A percentile compares a stretch with the other conserved stretches of the same genome.
Evolutionary conservation across 2,888 invertebrate genomes (phyloP).

Genomic region (Torymus aiolomorphi): DNA sequence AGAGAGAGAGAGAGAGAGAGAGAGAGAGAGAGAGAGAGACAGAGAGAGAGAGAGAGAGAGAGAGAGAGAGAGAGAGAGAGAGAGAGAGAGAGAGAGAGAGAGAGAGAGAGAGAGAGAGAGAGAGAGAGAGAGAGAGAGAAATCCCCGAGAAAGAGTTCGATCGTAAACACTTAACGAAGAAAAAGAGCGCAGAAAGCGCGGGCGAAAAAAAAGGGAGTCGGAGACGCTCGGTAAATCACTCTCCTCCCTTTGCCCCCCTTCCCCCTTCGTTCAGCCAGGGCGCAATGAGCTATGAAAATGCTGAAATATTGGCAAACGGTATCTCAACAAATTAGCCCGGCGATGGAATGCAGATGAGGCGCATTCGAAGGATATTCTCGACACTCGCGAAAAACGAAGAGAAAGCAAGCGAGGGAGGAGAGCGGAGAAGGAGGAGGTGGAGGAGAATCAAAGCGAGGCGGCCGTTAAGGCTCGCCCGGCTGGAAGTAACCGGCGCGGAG

Average conservation of each 20-base stretch:
- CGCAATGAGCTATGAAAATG: slow-evolving; percentile 70
- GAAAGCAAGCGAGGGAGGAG: background rate
- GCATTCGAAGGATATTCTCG: background rate
- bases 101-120: no score
- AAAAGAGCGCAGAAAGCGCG: background rate
- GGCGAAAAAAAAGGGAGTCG: slow-evolving; percentile 31
- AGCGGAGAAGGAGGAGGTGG: slow-evolving; percentile 56
- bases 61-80: no score
- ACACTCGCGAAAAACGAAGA: background rate
- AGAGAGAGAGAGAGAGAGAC: no score
- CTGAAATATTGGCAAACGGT: slow-evolving; percentile 76
- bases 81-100: no score
- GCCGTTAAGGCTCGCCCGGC: slow-evolving; percentile 74
- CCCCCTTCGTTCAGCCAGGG: slow-evolving; percentile 60
- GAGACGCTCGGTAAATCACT: slow-evolving; percentile 23
- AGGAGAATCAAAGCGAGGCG: slow-evolving; percentile 72
- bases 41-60: no score
- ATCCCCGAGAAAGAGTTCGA: slow-evolving; percentile 20
- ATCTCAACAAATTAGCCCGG: slow-evolving; percentile 75
- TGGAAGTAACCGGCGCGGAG: slow-evolving; percentile 75
- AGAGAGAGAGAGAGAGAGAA: background rate
- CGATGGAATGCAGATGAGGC: slow-evolving; percentile 71
- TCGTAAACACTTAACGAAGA: slow-evolving; percentile 46
- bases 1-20: no score
- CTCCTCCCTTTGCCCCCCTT: slow-evolving; percentile 49